Evolutionary conservation across 2,888 invertebrate species (phyloP).

Genomic region (Amphipoea lucens): DNA sequence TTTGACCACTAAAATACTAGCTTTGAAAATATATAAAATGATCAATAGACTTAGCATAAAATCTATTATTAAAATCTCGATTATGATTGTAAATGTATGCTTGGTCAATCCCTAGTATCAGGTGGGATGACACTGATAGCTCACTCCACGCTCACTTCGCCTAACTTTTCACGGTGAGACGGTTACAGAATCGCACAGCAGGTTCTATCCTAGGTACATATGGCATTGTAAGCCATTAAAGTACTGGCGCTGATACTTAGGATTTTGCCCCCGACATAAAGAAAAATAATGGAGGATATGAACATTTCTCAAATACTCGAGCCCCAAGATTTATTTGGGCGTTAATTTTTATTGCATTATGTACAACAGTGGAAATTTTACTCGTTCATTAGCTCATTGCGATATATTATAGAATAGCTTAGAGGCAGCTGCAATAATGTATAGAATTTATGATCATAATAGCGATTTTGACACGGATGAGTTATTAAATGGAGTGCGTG

Average conservation of each 20-base stretch:
- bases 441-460: slow-evolving; percentile 56
- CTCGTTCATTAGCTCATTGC: slow-evolving; percentile 39
- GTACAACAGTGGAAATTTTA: slow-evolving; percentile 35
- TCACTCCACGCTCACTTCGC: too few relatives aligned
- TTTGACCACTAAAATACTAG: too few relatives aligned
- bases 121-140: too few relatives aligned
- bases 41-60: too few relatives aligned
- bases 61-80: too few relatives aligned
- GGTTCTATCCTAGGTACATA: slow-evolving; percentile 42
- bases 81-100: too few relatives aligned
- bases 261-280: slow-evolving; percentile 41
- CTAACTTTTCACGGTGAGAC: too few relatives aligned
- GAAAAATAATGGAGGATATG: slow-evolving; percentile 51
- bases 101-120: too few relatives aligned
- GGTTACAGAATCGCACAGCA: too few relatives aligned
- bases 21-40: too few relatives aligned
- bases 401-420: slow-evolving; percentile 52
- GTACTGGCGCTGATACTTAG: slow-evolving; percentile 24
- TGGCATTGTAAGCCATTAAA: slow-evolving; percentile 30
- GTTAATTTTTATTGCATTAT: slow-evolving; percentile 59
- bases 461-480: slow-evolving; percentile 22
- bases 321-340: slow-evolving; percentile 54
- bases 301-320: slow-evolving; percentile 55
- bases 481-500: slow-evolving; percentile 18
- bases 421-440: slow-evolving; percentile 59